Base-by-base conservation (phyloP, 2,797 vertebrate species). In the Lates japonicus region DNA sequence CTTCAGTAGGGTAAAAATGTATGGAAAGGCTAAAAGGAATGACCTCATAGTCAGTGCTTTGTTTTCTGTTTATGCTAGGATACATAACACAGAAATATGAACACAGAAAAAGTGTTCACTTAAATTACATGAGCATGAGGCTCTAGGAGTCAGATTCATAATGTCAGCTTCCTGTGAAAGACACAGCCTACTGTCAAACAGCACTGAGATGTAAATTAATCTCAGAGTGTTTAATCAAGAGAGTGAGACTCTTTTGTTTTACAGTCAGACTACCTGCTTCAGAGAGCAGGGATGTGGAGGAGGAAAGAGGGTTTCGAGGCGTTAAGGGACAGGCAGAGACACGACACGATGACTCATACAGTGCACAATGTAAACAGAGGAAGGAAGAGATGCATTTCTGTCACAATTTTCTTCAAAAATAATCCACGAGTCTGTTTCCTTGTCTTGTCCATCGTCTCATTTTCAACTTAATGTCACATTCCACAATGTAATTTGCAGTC, bases 391-490 rank as follows among this genome's bases (percentile, higher is more conserved):
- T 77, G 59, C 19, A 68, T 83, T 75, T 76, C 20, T 79, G 57
- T 58, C 64, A 69, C 62, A 54, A 0, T 75, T 74, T 73, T 44
- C 35, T 29, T 51, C 0, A 39, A 33, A 83, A 82, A 83, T 14
- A 74, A 66, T 67, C 48, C 48, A 58, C 63, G 62, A 52, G 61
- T 59, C 35, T 4, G 11, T 67, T 69, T 69, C 33, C 42, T 80
- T 67, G 25, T 29, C 25, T 29, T 29, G 25, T 29, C 25, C 25
- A 70, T 66, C 4, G 7, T 44, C 80, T 72, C 41, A 67, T 83
- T 87, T 83, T 70, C 58, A 77, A 68, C 62, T 86, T 82, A 80
- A 84, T 76, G 58, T 68, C 70, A 78, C 76, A 83, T 85, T 75
- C 41, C 54, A 70, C 35, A 3, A 22, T 61, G 72, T 74, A 22